Evolutionary conservation across 2,888 invertebrate species (phyloP), one percentile per base, ranked within the genome.

Genomic region (Ephialtes manifestator): DNA sequence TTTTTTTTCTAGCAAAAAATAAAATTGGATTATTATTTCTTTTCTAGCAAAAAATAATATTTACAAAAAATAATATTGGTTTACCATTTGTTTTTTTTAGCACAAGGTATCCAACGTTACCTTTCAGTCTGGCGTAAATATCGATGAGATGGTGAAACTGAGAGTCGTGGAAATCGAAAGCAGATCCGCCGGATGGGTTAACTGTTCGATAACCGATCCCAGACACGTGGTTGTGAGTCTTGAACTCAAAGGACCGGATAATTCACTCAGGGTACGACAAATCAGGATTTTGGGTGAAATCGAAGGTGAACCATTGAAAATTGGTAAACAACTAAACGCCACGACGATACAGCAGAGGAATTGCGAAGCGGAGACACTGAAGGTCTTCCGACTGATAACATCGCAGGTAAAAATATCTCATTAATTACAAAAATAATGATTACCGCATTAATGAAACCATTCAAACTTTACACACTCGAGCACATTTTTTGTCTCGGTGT

Each of bases 301-400:
- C 18, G 95, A 95, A 80, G 96, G 95, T 5, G 96, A 95, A 90
- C 94, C 95, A 0, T 88, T 95, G 20, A 95, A 94, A 92, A 90
- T 95, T 43, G 95, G 95, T 0, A 95, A 95, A 89, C 95, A 95
- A 75, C 93, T 95, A 86, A 95, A 93, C 86, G 95, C 96, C 0
- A 87, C 89, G 46, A 96, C 96, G 39, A 97, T 98, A 20, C 97
- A 99, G 87, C 98, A 98, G 92, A 95, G 96, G 84, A 97, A 98
- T 91, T 98, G 98, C 89, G 99, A 99, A 94, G 95, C 97, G 0
- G 99, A 99, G 94, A 99, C 99, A 0, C 95, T 99, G 55, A 95
- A 98, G 87, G 99, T 99, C 0, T 99, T 99, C 94, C 95, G 99
- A 15, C 95, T 99, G 8, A 97, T 99, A 51, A 99, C 99, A 0